Conservation (phyloP, 53 echinoderm and acorn worm species). For the Hippasteria phrygiana region DNA sequence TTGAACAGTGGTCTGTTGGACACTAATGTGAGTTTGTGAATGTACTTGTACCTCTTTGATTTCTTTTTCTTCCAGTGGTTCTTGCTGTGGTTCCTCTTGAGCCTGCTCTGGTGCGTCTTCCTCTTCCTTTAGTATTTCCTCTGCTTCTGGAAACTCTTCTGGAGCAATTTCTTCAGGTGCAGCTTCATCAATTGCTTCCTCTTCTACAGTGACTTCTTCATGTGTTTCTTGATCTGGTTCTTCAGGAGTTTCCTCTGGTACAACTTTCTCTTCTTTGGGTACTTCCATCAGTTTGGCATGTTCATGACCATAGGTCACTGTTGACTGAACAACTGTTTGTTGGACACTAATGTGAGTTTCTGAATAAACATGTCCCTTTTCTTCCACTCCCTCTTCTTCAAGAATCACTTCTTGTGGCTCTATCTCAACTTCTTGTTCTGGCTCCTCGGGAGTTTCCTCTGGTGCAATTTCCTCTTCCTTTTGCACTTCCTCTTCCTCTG, state of each 20-base stretch:
- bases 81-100: background rate
- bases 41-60: background rate
- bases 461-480: background rate
- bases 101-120: constrained; percentile 22
- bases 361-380: too few species aligned
- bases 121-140: background rate
- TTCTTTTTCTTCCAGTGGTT: background rate
- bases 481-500: too few species aligned
- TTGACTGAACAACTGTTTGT: constrained; percentile 61
- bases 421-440: constrained; percentile 9
- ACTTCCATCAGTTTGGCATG: background rate
- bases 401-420: constrained; percentile 5
- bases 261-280: constrained; percentile 25
- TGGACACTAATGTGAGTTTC: constrained; percentile 54
- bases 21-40: constrained; percentile 35
- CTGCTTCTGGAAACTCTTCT: constrained; percentile 40
- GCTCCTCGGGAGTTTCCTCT: background rate
- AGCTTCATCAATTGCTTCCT: constrained; percentile 43
- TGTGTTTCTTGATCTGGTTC: background rate
- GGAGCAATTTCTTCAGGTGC: background rate
- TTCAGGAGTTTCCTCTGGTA: constrained; percentile 2
- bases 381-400: constrained; percentile 18
- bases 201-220: constrained; percentile 7
- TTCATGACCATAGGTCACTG: constrained; percentile 21
- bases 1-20: constrained; percentile 63